phyloP scores from a whole-genome alignment of 2,888 invertebrate species.

The Cheilosia grossa region DNA sequence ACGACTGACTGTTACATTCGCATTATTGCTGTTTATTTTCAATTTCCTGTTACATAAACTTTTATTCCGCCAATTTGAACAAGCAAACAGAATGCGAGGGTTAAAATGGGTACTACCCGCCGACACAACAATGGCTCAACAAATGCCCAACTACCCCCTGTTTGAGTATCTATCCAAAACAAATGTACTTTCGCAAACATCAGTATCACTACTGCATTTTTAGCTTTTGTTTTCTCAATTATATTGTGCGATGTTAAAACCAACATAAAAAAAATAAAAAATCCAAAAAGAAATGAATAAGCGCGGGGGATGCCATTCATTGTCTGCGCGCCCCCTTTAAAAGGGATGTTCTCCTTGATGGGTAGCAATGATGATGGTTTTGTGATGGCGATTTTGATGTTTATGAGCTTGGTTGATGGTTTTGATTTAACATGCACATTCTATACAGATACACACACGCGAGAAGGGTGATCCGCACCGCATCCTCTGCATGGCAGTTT shows the following conservation, averaged over 20 bases:
- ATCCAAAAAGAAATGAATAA: neutral
- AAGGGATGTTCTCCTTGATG: slow-evolving; percentile 13
- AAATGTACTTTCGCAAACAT: slow-evolving; percentile 44
- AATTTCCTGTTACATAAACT: slow-evolving; percentile 72
- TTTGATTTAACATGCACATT: slow-evolving; percentile 32
- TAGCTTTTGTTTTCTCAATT: slow-evolving; percentile 62
- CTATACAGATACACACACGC: slow-evolving; percentile 1
- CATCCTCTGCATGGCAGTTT: neutral
- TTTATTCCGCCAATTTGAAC: slow-evolving; percentile 70
- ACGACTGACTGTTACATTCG: slow-evolving; percentile 20
- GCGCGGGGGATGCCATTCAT: neutral
- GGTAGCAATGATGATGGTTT: slow-evolving; percentile 53
- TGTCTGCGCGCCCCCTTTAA: slow-evolving; percentile 12
- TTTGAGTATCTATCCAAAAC: slow-evolving; percentile 38
- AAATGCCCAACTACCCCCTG: slow-evolving; percentile 13
- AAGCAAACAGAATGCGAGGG: slow-evolving; percentile 37
- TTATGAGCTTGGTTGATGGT: slow-evolving; percentile 67
- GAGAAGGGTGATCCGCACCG: slow-evolving; percentile 22
- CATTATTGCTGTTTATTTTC: slow-evolving; percentile 72
- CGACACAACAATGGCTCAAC: neutral
- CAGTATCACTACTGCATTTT: slow-evolving; percentile 52
- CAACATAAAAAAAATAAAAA: neutral
- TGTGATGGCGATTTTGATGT: slow-evolving; percentile 74
- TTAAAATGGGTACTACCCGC: neutral
- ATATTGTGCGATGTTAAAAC: slow-evolving; percentile 43